Evolutionary conservation across 2,888 invertebrate genomes (phyloP), one percentile per base, ranked within the genome.

Genomic region (Eristalinus aeneus): DNA sequence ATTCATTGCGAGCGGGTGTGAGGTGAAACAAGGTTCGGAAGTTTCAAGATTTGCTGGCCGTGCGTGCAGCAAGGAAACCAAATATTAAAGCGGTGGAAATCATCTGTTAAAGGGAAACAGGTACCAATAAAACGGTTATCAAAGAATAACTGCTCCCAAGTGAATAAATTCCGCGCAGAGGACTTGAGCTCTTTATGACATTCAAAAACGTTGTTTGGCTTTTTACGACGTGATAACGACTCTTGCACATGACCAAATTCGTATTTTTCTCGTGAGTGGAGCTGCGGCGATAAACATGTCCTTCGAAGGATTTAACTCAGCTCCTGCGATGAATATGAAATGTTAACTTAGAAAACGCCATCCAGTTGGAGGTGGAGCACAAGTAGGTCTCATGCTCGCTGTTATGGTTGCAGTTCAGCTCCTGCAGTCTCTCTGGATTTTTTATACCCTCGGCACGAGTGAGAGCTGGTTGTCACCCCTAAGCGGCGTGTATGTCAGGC

Each of bases 221-320:
- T 68, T 67, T 86, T 86, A 86, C 82, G 86, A 86, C 27, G 78
- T 69, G 86, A 74, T 86, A 86, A 86, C 86, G 77, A 71, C 78
- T 67, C 77, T 67, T 71, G 82, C 77, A 82, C 73, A 82, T 74
- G 77, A 82, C 78, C 67, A 82, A 82, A 71, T 77, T 73, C 73
- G 53, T 39, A 76, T 39, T 76, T 74, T 23, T 32, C 27, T 77
- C 64, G 71, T 46, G 81, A 86, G 86, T 86, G 73, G 76, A 72
- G 73, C 65, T 86, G 23, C 56, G 74, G 16, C 78, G 86, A 86
- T 86, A 86, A 86, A 77, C 86, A 74, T 82, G 72, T 86, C 86
- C 73, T 86, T 72, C 32, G 54, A 72, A 53, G 77, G 82, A 74
- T 86, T 86, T 86, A 78, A 77, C 82, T 81, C 63, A 56, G 36